Evolutionary conservation across 2,113 vertebrate genomes (phyloP), one percentile per base, ranked within the genome.

Genomic region (Hepsetus odoe): DNA sequence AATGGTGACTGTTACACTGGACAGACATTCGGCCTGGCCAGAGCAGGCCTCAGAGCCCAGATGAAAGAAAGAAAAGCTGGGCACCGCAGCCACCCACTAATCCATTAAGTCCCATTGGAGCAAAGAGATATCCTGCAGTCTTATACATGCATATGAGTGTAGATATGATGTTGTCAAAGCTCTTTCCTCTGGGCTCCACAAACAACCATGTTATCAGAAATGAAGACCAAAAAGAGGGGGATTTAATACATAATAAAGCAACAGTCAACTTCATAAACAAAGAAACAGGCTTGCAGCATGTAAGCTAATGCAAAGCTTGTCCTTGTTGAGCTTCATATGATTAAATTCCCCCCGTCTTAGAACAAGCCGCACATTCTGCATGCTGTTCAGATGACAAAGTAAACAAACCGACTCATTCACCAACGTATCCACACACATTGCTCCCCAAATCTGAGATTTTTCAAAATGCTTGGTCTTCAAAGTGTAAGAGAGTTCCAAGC

Each of bases 381-480:
- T 94, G 92, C 92, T 78, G 35, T 88, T 85, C 56, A 86, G 59
- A 88, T 88, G 87, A 82, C 20, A 87, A 82, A 86, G 71, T 2
- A 85, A 86, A 89, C 24, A 74, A 87, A 90, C 9, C 72, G 55
- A 86, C 84, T 80, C 80, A 84, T 85, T 82, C 83, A 90, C 88
- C 68, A 80, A 89, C 86, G 88, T 79, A 87, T 86, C 68, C 84
- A 92, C 91, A 89, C 87, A 92, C 88, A 80, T 91, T 93, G 91
- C 87, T 93, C 90, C 92, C 92, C 90, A 90, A 91, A 94, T 91
- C 86, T 92, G 92, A 94, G 90, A 92, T 92, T 92, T 87, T 85
- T 86, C 64, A 88, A n/a, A 81, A 44, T 14, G 55, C 76, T 71
- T 62, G 65, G 40, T 59, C 26, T 18, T 14, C n/a, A 74, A 74